Evolutionary conservation across 2,113 vertebrate species (phyloP).

Genomic region (Phasianus colchicus): DNA sequence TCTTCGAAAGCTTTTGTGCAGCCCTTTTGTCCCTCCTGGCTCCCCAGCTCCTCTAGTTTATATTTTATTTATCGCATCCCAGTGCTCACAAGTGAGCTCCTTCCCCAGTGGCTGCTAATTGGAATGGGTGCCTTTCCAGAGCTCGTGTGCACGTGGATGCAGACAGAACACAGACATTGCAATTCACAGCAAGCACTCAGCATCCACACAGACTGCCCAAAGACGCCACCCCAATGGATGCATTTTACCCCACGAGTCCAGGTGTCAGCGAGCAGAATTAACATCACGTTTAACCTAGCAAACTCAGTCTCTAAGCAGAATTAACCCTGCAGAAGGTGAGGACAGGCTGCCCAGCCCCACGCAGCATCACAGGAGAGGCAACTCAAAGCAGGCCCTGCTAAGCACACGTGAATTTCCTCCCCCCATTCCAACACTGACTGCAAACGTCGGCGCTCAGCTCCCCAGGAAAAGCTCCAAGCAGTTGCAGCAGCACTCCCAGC

Average conservation of each 20-base stretch:
- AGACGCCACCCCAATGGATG: neutral
- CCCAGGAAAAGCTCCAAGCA: too few species aligned
- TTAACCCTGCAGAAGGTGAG: neutral
- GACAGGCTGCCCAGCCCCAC: neutral
- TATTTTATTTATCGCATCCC: slow-evolving; percentile 63
- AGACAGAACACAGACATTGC: neutral
- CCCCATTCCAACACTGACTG: too few species aligned
- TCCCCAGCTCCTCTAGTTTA: neutral
- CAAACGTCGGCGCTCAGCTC: too few species aligned
- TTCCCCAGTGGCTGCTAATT: slow-evolving; percentile 21
- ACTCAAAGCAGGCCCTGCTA: too few species aligned
- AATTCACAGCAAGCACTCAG: neutral
- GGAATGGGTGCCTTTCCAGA: neutral
- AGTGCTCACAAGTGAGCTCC: neutral
- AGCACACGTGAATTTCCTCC: too few species aligned
- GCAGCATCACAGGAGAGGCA: neutral
- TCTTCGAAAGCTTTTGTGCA: neutral
- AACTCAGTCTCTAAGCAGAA: neutral
- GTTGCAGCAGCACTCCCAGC: too few species aligned
- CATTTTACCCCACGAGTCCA: neutral
- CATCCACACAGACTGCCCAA: neutral
- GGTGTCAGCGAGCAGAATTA: neutral
- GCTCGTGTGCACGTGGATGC: neutral
- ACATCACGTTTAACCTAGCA: neutral
- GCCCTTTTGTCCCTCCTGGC: neutral